phyloP scores from a whole-genome alignment of 1,140 invertebrate species.

The Zaprionus lachaisei region DNA sequence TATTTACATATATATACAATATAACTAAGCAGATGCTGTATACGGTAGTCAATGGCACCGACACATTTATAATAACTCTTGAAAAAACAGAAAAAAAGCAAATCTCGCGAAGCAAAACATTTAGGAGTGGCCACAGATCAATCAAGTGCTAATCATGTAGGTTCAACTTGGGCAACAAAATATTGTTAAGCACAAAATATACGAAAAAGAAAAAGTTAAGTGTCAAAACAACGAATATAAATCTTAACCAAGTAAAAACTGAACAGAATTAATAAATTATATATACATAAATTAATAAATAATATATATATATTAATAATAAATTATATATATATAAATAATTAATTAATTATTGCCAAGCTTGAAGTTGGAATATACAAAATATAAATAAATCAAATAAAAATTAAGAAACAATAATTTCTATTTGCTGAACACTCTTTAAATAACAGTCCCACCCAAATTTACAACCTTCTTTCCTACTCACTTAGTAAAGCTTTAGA shows the following conservation, averaged over 20 bases:
- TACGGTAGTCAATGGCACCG: conserved; percentile 52
- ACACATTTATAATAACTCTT: conserved; percentile 7
- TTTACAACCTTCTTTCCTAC: not conserved
- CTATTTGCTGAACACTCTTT: not conserved
- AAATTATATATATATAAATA: too few relatives aligned
- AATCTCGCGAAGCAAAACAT: conserved; percentile 37
- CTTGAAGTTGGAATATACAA: not conserved
- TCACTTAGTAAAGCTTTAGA: not conserved
- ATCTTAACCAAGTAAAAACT: not conserved
- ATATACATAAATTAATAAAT: too few relatives aligned
- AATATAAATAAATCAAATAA: not conserved
- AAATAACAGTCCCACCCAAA: not conserved
- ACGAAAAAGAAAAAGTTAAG: conserved; percentile 12
- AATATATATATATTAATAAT: too few relatives aligned
- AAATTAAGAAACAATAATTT: not conserved
- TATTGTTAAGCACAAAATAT: conserved; percentile 21
- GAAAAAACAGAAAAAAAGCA: not conserved
- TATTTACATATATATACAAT: not conserved
- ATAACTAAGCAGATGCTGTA: not conserved
- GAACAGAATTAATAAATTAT: not conserved
- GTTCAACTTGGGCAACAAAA: conserved; percentile 41
- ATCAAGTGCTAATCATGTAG: conserved; percentile 76
- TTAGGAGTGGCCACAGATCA: conserved; percentile 72
- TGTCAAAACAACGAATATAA: conserved; percentile 14
- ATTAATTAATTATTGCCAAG: not conserved